Evolutionary conservation across 2,888 invertebrate genomes (phyloP), one percentile per base, ranked within the genome.

Genomic region (Acrocyrtus sp.): DNA sequence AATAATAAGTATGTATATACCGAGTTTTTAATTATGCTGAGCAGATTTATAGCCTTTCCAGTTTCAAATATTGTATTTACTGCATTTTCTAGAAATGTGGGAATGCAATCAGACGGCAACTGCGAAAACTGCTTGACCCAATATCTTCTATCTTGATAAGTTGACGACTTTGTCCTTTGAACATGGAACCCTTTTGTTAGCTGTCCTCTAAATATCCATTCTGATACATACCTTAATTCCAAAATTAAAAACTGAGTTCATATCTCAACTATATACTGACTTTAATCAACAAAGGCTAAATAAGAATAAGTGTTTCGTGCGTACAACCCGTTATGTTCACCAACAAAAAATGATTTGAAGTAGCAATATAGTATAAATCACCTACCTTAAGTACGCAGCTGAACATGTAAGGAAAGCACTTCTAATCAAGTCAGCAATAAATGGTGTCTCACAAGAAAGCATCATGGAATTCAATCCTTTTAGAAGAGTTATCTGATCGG

Each of bases 121-220:
- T 80, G 78, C 5, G 60, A 41, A 53, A 78, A 81, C 43, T 78
- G 77, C 17, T 79, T 78, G 0, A 80, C 76, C 81, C 81, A 81
- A 53, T 75, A 80, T 27, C 78, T 51, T 34, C 81, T 61, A 39
- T 80, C 80, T 17, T 60, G 57, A 15, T 74, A 73, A n/a, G 56
- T 50, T 12, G 45, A 53, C 3, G 45, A 41, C n/a, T 58, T 58
- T 19, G 27, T 27, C 41, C 56, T 70, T 66, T 70, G 60, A 26
- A 81, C 78, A 54, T 79, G 79, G 72, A 81, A 81, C 29, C 80
- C 80, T 6, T 68, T 56, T 0, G 74, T 61, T 0, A 81, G 69
- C 1, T 48, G 48, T 17, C 81, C 81, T 27, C 77, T 63, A 61
- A 79, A 81, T 26, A 76, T 72, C 81, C 81, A 81, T 48, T 81